These are phyloP conservation scores for Conops quadrifasciatus DNA, from an alignment of 2,888 invertebrate species.

Conservation along the genomic window DNA sequence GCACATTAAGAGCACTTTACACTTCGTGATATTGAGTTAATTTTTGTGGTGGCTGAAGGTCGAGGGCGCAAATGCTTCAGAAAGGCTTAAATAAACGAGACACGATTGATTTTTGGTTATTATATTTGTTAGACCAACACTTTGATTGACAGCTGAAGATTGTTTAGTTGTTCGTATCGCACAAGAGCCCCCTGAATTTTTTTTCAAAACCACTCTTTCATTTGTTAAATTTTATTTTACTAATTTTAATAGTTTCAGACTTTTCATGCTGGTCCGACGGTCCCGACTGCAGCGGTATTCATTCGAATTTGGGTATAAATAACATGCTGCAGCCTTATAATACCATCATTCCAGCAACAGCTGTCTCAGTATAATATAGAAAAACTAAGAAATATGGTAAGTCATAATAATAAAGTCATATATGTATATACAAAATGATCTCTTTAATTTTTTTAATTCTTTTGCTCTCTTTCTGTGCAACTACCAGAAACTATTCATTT, in stretches of 20 bases:
- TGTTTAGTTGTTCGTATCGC: neutral
- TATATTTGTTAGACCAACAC: neutral
- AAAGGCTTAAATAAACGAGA: too few species aligned
- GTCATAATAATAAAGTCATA: neutral
- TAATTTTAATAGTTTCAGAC: neutral
- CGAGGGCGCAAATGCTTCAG: too few species aligned
- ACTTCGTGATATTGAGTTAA: too few species aligned
- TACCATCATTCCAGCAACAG: slow-evolving; percentile 8
- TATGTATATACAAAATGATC: neutral
- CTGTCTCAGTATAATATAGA: neutral
- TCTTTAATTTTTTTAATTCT: neutral
- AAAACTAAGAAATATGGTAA: neutral
- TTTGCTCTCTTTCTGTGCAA: neutral
- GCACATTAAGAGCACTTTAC: too few species aligned
- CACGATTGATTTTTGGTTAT: too few species aligned
- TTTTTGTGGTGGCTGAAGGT: too few species aligned
- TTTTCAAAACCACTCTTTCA: slow-evolving; percentile 3
- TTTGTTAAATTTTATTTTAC: slow-evolving; percentile 7
- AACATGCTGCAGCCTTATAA: slow-evolving; percentile 8
- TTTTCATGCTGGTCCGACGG: neutral
- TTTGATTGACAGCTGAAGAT: neutral
- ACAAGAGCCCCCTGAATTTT: slow-evolving; percentile 5
- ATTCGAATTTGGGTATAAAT: slow-evolving; percentile 15
- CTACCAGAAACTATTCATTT: slow-evolving; percentile 31
- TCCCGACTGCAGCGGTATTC: neutral